A percentile compares a stretch with the other conserved stretches of the same genome.
These are phyloP conservation scores for Ascaphus truei DNA, from an alignment of 2,113 vertebrate genomes.

Conservation along the genomic window DNA sequence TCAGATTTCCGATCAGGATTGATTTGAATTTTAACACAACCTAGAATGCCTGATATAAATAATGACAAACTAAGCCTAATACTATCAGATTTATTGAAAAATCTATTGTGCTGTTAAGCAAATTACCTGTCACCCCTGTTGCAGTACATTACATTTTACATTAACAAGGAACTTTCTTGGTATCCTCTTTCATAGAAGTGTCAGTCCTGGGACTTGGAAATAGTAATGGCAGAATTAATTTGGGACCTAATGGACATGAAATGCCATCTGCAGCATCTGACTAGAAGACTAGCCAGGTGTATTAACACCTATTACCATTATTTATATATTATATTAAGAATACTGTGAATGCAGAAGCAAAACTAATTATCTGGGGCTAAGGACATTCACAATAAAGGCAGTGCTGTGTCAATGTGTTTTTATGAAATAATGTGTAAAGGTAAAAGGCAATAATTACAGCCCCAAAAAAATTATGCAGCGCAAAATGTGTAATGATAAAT, in stretches of 20 bases:
- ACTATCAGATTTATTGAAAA: constrained; percentile 37
- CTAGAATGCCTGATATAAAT: constrained; percentile 37
- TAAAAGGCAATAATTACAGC: not conserved
- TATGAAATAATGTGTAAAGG: constrained; percentile 6
- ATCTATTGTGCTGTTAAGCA: constrained; percentile 44
- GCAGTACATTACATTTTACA: constrained; percentile 47
- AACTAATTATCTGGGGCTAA: constrained; percentile 22
- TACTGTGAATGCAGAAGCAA: not conserved
- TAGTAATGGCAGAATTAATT: constrained; percentile 30
- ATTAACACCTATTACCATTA: constrained; percentile 32
- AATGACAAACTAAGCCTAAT: constrained; percentile 34
- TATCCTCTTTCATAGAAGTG: constrained; percentile 1
- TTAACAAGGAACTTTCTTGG: constrained; percentile 43
- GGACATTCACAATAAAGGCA: constrained; percentile 3
- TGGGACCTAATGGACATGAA: constrained; percentile 33
- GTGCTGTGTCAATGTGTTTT: constrained; percentile 2
- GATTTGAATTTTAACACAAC: constrained; percentile 39
- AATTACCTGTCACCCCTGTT: constrained; percentile 44
- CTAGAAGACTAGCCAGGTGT: constrained; percentile 16
- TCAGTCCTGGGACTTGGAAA: constrained; percentile 25
- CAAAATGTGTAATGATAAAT: not conserved
- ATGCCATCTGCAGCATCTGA: constrained; percentile 28
- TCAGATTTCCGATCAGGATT: constrained; percentile 28
- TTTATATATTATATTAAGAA: constrained; percentile 32
- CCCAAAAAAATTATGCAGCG: not conserved